Evolutionary conservation across 2,113 vertebrate genomes (phyloP).

Genomic region (Pleuronectes platessa): DNA sequence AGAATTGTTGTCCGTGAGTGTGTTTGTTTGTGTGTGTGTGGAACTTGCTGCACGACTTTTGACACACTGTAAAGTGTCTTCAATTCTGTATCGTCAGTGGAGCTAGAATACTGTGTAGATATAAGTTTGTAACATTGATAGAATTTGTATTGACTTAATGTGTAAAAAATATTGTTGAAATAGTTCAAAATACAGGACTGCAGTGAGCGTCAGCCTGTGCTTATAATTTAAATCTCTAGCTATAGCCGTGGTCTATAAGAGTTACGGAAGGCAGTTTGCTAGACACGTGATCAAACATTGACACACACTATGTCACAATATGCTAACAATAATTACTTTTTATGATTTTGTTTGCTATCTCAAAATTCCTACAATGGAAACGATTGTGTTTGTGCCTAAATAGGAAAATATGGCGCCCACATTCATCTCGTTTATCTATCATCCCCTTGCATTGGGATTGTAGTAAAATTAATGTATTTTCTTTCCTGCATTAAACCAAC

Average conservation of each 20-base stretch:
- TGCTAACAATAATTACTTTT: conserved; percentile 2
- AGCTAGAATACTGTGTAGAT: conserved; percentile 10
- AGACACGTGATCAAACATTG: background rate
- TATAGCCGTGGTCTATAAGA: conserved; percentile 19
- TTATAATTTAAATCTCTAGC: conserved; percentile 39
- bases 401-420: background rate
- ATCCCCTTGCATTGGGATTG: background rate
- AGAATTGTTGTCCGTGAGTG: background rate
- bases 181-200: conserved; percentile 30
- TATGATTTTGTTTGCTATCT: background rate
- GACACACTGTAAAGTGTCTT: conserved; percentile 15
- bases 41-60: conserved; percentile 24
- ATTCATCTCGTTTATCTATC: background rate
- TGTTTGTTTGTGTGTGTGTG: background rate
- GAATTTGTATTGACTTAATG: background rate
- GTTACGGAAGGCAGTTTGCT: conserved; percentile 38
- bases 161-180: conserved; percentile 28
- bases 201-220: conserved; percentile 44
- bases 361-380: conserved; percentile 12
- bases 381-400: background rate
- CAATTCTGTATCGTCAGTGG: conserved; percentile 15
- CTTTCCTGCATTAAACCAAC: conserved; percentile 31
- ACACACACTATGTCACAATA: conserved; percentile 16
- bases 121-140: conserved; percentile 11
- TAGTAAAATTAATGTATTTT: conserved; percentile 16